Conservation (phyloP, 2,888 invertebrate species). For the Zele albiditarsus region DNA sequence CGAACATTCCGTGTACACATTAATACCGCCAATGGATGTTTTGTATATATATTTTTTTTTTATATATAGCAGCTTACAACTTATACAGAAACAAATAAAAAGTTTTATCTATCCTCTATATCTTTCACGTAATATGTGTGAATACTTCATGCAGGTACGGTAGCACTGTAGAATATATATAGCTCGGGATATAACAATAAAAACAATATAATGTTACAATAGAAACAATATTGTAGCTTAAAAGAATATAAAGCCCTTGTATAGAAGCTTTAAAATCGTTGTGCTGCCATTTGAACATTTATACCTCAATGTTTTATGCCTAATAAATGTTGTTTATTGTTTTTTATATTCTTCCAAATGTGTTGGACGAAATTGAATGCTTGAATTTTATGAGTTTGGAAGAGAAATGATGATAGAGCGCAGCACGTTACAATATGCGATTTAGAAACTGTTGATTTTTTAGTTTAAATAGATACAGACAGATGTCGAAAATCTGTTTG, state of each 20-base stretch:
- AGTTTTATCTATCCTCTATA: background rate
- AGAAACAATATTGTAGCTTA: background rate
- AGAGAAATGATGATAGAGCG: no score
- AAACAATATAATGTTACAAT: background rate
- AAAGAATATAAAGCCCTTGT: background rate
- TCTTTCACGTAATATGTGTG: background rate
- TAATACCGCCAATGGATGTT: background rate
- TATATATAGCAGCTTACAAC: background rate
- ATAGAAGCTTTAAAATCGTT: background rate
- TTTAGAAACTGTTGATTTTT: background rate
- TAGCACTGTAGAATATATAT: background rate
- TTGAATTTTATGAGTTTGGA: no score
- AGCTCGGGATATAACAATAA: background rate
- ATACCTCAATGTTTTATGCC: no score
- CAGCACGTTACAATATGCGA: background rate
- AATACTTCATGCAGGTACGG: background rate
- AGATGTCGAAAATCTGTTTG: conserved; percentile 22
- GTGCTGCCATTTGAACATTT: no score
- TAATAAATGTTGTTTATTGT: background rate
- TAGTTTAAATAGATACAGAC: background rate
- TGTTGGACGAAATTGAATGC: no score
- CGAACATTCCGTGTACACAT: background rate
- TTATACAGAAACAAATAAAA: background rate
- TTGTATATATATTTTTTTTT: background rate
- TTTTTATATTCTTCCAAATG: background rate